Evolutionary conservation across 2,888 invertebrate genomes (phyloP).

Genomic region (Adelphocoris suturalis): DNA sequence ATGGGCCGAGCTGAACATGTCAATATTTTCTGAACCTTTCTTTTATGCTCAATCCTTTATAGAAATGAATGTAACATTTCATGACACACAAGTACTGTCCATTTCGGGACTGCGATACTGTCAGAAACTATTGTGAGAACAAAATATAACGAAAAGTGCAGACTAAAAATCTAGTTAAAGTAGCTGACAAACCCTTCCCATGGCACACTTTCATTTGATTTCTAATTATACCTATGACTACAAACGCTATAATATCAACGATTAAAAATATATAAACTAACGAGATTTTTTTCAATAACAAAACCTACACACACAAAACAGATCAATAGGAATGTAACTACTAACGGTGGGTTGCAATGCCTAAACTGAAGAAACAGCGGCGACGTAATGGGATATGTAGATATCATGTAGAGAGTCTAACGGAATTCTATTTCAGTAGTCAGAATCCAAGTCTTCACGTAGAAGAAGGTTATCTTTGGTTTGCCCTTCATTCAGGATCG

Average conservation of each 20-base stretch:
- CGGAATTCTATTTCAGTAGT: constrained; percentile 60
- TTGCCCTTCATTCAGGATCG: constrained; percentile 75
- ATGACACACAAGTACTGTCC: too few relatives aligned
- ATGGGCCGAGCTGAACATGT: too few relatives aligned
- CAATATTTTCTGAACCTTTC: too few relatives aligned
- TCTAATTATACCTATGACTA: not conserved
- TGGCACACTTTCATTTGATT: not conserved
- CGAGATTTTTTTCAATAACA: constrained; percentile 25
- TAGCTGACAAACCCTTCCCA: too few relatives aligned
- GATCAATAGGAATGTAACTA: not conserved
- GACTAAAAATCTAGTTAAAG: too few relatives aligned
- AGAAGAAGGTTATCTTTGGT: constrained; percentile 76
- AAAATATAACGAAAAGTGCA: too few relatives aligned
- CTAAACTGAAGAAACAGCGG: not conserved
- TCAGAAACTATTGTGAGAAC: too few relatives aligned
- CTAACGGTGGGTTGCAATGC: not conserved
- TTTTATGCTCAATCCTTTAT: too few relatives aligned
- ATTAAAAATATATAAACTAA: constrained; percentile 17
- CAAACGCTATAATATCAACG: constrained; percentile 1
- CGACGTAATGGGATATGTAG: constrained; percentile 4
- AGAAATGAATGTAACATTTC: too few relatives aligned
- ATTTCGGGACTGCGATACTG: too few relatives aligned
- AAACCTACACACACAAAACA: not conserved
- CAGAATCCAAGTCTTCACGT: constrained; percentile 75
- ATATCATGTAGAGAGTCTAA: not conserved